Conservation (phyloP, 37 sponge, comb jelly and placozoan species). For the Mnemiopsis leidyi region DNA sequence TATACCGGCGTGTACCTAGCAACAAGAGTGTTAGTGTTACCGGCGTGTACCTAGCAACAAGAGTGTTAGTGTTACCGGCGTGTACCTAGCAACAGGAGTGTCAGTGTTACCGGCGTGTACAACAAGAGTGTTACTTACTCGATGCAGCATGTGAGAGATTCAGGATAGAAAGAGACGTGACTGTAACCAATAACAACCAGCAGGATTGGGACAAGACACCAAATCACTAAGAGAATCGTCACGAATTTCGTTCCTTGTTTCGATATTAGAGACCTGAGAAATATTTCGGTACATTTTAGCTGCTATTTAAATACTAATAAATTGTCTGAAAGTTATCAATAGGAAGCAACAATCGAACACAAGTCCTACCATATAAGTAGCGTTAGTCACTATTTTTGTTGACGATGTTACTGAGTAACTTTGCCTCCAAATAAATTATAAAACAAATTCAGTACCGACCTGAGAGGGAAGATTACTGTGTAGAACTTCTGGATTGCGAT, state of each 20-base stretch:
- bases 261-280: background rate
- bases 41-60: too few relatives aligned
- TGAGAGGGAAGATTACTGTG: background rate
- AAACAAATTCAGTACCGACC: too few relatives aligned
- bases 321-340: too few relatives aligned
- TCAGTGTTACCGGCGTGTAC: background rate
- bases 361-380: too few relatives aligned
- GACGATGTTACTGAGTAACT: too few relatives aligned
- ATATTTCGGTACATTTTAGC: too few relatives aligned
- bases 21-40: too few relatives aligned
- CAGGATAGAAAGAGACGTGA: background rate
- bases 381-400: too few relatives aligned
- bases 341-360: too few relatives aligned
- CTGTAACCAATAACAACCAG: background rate
- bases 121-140: background rate
- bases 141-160: background rate
- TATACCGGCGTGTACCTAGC: too few relatives aligned
- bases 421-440: too few relatives aligned
- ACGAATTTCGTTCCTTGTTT: background rate
- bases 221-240: background rate
- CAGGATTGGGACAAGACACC: background rate
- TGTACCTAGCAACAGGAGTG: background rate
- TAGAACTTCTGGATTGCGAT: constrained; percentile 18
- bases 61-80: background rate
- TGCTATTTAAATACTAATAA: too few relatives aligned